Evolutionary conservation across 2,797 vertebrate species (phyloP), one percentile per base, ranked within the genome.

Genomic region (Microctenopoma stevenorrisi): DNA sequence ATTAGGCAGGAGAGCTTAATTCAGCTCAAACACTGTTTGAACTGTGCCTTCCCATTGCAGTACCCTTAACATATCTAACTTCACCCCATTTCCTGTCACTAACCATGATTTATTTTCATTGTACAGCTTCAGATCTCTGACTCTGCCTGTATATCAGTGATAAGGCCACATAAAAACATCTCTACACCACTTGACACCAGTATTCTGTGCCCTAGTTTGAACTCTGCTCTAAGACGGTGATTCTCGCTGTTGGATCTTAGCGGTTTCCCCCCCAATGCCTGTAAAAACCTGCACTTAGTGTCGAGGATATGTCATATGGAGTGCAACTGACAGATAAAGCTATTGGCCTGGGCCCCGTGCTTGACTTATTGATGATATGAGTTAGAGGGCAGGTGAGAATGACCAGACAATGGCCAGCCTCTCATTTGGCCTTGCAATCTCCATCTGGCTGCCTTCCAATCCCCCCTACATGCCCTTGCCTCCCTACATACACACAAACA

Each of bases 1-100:
- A 92, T 93, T 91, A 92, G 75, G 88, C 86, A 85, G 86, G 72
- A 84, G 80, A 87, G 90, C 89, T 93, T 93, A 92, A 91, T 91
- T 92, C 90, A 87, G 86, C 85, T 88, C 87, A 73, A 86, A 82
- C 89, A 86, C 84, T 80, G 78, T 91, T 91, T 91, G 86, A 92
- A 90, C 90, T 85, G 75, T 88, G 83, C 81, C 76, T 87, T 91
- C 79, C 85, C 63, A 74, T 74, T 78, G 81, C 83, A 73, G 74
- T 83, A 81, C 67, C 73, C 61, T 74, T 50, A 65, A 81, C 82
- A 80, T 65, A 69, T 84, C 65, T n/a, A 76, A 78, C 70, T 26
- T 68, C 77, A 78, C 64, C 59, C 85, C 7, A 5, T 68, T 85
- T 79, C 43, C 60, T 67, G 42, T 56, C 63, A 56, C 58, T 81